Base-by-base conservation (phyloP, 2,113 vertebrate species). In the Oxyura jamaicensis region DNA sequence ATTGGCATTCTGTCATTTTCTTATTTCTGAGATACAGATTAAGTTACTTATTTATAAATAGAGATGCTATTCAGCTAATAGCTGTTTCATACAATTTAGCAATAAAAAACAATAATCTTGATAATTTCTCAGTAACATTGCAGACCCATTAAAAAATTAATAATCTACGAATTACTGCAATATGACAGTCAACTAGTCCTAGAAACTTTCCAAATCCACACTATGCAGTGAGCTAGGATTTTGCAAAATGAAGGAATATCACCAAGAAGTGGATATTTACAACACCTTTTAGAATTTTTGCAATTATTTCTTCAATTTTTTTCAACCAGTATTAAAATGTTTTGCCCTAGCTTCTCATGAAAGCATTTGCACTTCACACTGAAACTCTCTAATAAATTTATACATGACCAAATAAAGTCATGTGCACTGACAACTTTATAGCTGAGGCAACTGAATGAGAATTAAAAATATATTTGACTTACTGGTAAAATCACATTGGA, bases 401-500 rank as follows among this genome's bases (percentile, higher is more conserved):
- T 20, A 33, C 35, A 6, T 33, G 7, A 36, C 10, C 39, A 83
- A 58, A 48, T 5, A 33, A 86, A 71, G 36, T 36, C 44, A 58
- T 0, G 18, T 15, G 7, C 39, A 86, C 17, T 0, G 0, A 21
- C 3, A 65, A 39, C 12, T 33, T 73, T 35, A 67, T 11, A 83
- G 31, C 5, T 19, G n/a, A 69, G 21, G 23, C 8, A 83, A 22
- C 0, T 46, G 21, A 5, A 29, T 6, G 7, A 83, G 14, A 46
- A 35, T 2, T 10, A 68, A 60, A 80, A 90, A n/a, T 6, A 53
- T 50, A 36, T 20, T 26, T 48, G 17, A 93, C 96, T 88, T 95
- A 98, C 97, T 96, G 78, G 90, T 87, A 81, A 90, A 96, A 95
- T 77, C 68, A 69, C 76, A 75, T 31, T 50, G 85, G 4, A 39